Evolutionary conservation across 2,113 vertebrate species (phyloP).

Genomic region (Ibidorhyncha struthersii): DNA sequence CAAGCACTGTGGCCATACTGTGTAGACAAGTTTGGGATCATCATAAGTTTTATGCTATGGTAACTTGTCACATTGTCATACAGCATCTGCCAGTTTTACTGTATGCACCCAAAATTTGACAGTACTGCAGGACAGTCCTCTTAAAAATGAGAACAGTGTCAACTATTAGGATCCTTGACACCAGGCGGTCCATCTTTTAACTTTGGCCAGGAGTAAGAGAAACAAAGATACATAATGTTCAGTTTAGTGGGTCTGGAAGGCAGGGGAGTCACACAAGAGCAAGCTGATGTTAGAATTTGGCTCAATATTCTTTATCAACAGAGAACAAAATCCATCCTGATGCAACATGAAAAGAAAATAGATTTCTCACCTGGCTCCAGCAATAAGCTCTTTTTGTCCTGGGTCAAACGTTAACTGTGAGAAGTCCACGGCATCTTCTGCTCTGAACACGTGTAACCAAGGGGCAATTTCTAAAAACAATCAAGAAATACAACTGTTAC

Average conservation of each 20-base stretch:
- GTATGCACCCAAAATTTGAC: background rate
- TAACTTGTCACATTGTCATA: background rate
- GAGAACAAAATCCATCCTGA: background rate
- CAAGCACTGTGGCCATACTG: background rate
- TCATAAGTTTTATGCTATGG: background rate
- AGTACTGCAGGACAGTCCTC: background rate
- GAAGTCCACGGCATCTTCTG: conserved; percentile 93
- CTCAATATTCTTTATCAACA: background rate
- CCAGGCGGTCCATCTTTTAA: background rate
- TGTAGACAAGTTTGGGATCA: background rate
- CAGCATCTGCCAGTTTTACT: background rate
- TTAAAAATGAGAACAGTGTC: background rate
- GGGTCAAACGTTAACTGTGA: conserved; percentile 96
- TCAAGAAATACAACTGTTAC: conserved; percentile 41
- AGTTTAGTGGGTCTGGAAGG: background rate
- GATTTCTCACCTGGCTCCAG: conserved; percentile 92
- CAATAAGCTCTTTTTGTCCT: conserved; percentile 93
- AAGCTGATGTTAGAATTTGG: background rate
- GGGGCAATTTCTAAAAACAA: conserved; percentile 90
- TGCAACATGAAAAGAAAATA: background rate
- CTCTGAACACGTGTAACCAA: conserved; percentile 92
- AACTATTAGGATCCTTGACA: background rate
- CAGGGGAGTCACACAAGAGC: background rate
- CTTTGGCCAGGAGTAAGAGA: background rate
- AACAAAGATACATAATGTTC: background rate